Evolutionary conservation across 2,113 vertebrate species (phyloP).

Genomic region (Actenoides lindsayi): DNA sequence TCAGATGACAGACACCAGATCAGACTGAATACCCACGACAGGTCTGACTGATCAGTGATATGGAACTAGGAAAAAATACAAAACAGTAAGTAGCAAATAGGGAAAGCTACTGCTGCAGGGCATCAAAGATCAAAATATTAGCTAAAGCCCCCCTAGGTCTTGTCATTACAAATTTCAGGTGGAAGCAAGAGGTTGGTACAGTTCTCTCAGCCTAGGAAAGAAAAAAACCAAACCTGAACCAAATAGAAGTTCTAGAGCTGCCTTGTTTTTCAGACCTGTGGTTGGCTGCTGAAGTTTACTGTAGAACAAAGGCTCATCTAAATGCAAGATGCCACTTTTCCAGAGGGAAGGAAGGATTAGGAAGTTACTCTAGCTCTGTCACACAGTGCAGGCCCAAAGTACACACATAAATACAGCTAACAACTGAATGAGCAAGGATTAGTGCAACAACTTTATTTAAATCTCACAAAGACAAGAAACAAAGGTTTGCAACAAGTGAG

Average conservation of each 20-base stretch:
- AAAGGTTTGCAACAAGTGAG: background rate
- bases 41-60: too few relatives aligned
- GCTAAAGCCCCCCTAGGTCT: fast-evolving
- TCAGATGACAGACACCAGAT: background rate
- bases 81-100: background rate
- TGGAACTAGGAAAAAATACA: fast-evolving
- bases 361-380: background rate
- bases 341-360: background rate
- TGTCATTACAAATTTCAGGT: too few relatives aligned
- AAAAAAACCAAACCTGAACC: background rate
- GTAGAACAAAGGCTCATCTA: background rate
- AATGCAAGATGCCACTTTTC: background rate
- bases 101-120: background rate
- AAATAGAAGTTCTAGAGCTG: background rate
- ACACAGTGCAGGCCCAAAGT: fast-evolving
- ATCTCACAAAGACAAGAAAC: background rate
- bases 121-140: background rate
- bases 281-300: fast-evolving
- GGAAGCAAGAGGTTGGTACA: background rate
- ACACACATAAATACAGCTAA: background rate
- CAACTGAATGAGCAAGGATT: background rate
- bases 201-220: background rate
- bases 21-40: fast-evolving
- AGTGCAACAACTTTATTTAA: constrained; percentile 47
- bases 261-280: background rate